Base-by-base conservation (phyloP, 2,888 invertebrate genomes). In the Mermis nigrescens region DNA sequence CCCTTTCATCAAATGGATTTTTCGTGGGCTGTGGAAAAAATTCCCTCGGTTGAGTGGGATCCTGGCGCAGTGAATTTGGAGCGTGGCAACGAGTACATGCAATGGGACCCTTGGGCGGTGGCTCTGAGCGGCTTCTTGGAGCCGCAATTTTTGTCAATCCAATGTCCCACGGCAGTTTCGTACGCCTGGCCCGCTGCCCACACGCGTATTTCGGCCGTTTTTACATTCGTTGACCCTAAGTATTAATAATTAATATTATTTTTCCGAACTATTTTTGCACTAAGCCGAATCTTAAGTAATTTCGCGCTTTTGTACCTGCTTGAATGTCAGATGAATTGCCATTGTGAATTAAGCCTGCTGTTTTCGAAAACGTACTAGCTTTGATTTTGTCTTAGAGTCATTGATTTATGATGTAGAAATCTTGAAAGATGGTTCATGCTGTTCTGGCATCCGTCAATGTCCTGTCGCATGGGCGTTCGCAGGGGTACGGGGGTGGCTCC, bases 151-250 rank as follows among this genome's bases (percentile, higher is more conserved):
- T 82, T 92, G 55, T 80, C 88, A 26, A 82, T 83, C 19, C 79
- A 82, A 38, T 94, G 92, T 70, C 85, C 88, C 0, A 82, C 84
- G 28, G 87, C 89, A 1, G 81, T 89, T 0, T 80, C 83, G 51
- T 87, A 90, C 70, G 86, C 92, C 1, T 99, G 98, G 98, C 90
- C 94, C 0, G 84, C 91, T 60, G 83, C 91, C 29, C 92, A 86
- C 76, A 83, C 85, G 0, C 80, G 95, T 65, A 82, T 95, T 58
- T 88, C 86, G 67, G 84, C 88, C 0, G 79, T 95, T 1, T 92
- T 86, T 74, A 83, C 85, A 46, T 86, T 91, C 60, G 85, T 98
- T 22, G 95, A 98, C 77, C 94, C 77, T 7, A 74, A 72, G 77
- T 77, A 64, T 22, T n/a, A n/a, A 19, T 38, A 19, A 38, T 38